Base-by-base conservation (phyloP, 2,113 vertebrate species). In the Panthera uncia region DNA sequence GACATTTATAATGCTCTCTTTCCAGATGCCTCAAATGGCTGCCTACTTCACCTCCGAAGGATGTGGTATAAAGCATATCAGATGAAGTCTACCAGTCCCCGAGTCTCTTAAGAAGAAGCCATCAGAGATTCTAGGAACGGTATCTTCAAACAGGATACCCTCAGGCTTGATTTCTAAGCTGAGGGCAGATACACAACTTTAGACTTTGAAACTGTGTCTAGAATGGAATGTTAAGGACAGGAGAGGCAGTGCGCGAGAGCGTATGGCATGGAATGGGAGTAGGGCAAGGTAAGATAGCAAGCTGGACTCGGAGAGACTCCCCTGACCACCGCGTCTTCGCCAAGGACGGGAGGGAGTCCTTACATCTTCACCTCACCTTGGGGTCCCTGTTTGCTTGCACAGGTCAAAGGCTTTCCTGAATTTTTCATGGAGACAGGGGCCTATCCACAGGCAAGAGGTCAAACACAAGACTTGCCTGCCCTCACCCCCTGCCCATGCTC, bases 111-210 rank as follows among this genome's bases (percentile, higher is more conserved):
- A 92, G 97, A 98, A 91, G 97, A 89, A 94, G 71, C 31, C 95
- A 80, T 91, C 82, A 93, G 95, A 97, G 97, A 95, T 41, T 66
- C 52, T 16, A 65, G 14, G 94, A 97, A 82, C 0, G 1, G 61
- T 61, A 82, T 73, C 95, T 97, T 98, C 97, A 97, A 96, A 97
- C 80, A 89, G 50, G 94, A 96, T 88, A 94, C 83, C 97, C 94
- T 96, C 65, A 94, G 98, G 96, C 97, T 96, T 95, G 96, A 88
- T 97, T 97, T 96, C 95, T 57, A 69, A 98, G 95, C 65, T 45
- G 74, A 96, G 89, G 79, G 79, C n/a, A 95, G 96, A 96, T 69
- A 68, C 14, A 66, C 89, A 87, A 50, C 69, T 96, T 93, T 50
- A 87, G 63, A 45, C 92, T 97, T 97, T 97, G 97, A 97, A 95